Base-by-base conservation (phyloP, 2,888 invertebrate genomes). In the Leucophenga maculata region DNA sequence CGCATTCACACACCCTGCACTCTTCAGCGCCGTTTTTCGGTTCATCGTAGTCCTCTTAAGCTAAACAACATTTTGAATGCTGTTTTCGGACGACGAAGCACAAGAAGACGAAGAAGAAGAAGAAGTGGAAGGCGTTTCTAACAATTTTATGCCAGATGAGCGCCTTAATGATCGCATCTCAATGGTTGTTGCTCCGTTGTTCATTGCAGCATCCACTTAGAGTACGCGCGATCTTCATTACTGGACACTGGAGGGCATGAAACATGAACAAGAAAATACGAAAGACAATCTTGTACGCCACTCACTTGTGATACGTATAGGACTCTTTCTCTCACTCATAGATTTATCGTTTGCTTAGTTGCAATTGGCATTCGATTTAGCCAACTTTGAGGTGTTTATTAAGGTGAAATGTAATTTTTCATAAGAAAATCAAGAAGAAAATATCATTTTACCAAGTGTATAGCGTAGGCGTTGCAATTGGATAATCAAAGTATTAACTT, bases 221-320 rank as follows among this genome's bases (percentile, higher is more conserved):
- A 79, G 77, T 75, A 70, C 76, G 78, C 80, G 78, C 85, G 84
- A 85, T 86, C 86, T 85, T 85, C 78, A 86, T 85, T 85, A 86
- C n/a, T 80, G 77, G 76, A 64, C 75, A 82, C 80, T 82, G 72
- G 73, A 73, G 81, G 78, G 80, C 81, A 77, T 69, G 75, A 68
- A 74, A 69, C 69, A 50, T 8, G 18, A 50, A 50, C 2, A 13
- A 6, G 69, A 71, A 73, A 22, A 16, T 16, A 8, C 44, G 11
- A 39, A 8, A 50, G 16, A 66, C 32, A n/a, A 69, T 57, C 60
- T 31, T 31, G 16, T 32, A 13, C 67, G 20, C 64, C 62, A 32
- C 65, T 67, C 22, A 50, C 52, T 50, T 59, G 50, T 54, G 20
- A n/a, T 52, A 46, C 64, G 44, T 18, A 13, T 39, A 60, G 32